These are phyloP conservation scores for Zonitis immaculata DNA, from an alignment of 2,888 invertebrate species.

Conservation along the genomic window DNA sequence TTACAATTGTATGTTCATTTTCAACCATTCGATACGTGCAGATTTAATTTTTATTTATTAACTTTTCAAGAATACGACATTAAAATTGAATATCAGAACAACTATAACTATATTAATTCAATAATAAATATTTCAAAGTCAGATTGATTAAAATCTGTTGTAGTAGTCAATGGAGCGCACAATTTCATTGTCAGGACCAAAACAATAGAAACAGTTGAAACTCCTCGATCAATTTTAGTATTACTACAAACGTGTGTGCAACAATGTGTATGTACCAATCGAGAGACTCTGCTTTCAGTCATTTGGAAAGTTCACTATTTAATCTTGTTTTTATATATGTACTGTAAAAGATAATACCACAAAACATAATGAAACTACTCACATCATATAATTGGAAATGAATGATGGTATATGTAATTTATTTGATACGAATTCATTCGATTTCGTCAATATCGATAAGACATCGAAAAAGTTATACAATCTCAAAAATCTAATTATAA, in stretches of 20 bases:
- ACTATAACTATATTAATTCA: too few relatives aligned
- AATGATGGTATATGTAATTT: not conserved
- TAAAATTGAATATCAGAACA: too few relatives aligned
- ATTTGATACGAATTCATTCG: not conserved
- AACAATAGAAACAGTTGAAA: not conserved
- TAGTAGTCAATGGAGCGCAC: not conserved
- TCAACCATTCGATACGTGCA: too few relatives aligned
- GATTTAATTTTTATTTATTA: too few relatives aligned
- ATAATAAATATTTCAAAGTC: too few relatives aligned
- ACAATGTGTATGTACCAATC: not conserved
- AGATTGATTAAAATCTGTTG: too few relatives aligned
- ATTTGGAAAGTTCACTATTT: constrained; percentile 5
- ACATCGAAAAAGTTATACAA: too few relatives aligned
- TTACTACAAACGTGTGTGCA: too few relatives aligned
- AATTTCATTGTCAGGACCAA: not conserved
- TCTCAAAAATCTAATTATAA: too few relatives aligned
- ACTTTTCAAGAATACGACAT: too few relatives aligned
- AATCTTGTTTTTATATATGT: not conserved
- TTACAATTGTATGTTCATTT: too few relatives aligned
- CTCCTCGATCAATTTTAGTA: not conserved
- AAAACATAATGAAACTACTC: not conserved
- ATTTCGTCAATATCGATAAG: too few relatives aligned
- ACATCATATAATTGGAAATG: not conserved
- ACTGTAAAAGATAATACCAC: not conserved
- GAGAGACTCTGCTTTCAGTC: not conserved